Conservation (phyloP, 1,140 invertebrate genomes). For the Saccostrea glomerata region DNA sequence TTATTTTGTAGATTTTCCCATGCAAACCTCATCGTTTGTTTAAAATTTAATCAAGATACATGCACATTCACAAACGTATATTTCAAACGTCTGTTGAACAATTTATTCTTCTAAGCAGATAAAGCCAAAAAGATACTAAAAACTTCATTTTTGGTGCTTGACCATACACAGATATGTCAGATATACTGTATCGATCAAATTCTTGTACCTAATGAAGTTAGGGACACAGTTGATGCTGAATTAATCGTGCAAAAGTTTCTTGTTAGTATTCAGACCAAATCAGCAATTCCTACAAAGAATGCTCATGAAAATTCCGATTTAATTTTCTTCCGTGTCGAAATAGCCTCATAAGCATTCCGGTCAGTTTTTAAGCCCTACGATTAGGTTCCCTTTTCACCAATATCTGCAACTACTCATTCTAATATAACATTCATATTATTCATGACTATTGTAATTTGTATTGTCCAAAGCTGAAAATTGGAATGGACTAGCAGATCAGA, state of each 20-base stretch:
- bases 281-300: conserved; percentile 45
- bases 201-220: conserved; percentile 21
- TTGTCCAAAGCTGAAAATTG: conserved; percentile 62
- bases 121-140: no score
- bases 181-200: neutral
- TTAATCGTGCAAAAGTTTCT: conserved; percentile 32
- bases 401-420: conserved; percentile 51
- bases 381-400: conserved; percentile 60
- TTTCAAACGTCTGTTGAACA: no score
- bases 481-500: conserved; percentile 59
- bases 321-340: conserved; percentile 52
- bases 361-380: conserved; percentile 57
- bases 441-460: conserved; percentile 60
- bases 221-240: neutral
- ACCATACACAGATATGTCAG: neutral
- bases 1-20: no score
- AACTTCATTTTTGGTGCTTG: no score
- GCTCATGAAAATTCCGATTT: conserved; percentile 62
- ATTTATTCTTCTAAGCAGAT: no score
- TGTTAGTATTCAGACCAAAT: conserved; percentile 55
- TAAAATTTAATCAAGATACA: no score
- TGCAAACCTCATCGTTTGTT: no score
- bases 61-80: no score
- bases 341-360: conserved; percentile 56
- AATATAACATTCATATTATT: conserved; percentile 61